These are phyloP conservation scores for Parazoanthus darwini DNA, from an alignment of 92 coral and sea anemone genomes.

Conservation along the genomic window DNA sequence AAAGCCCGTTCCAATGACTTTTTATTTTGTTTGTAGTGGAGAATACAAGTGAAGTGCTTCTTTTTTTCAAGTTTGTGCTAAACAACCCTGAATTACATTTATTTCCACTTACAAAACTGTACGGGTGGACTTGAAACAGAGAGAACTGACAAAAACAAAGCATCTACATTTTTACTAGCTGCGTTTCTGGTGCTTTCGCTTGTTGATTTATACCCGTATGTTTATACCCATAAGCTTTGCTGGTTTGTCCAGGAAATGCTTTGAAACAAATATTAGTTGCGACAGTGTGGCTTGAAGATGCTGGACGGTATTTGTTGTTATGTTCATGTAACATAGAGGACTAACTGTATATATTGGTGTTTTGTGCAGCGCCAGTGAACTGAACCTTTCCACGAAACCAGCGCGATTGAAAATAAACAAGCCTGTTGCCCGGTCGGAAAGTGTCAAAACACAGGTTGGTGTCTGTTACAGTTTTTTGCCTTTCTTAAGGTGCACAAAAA, in stretches of 20 bases:
- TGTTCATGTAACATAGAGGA: neutral
- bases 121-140: neutral
- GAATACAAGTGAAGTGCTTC: neutral
- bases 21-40: neutral
- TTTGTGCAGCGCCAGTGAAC: constrained; percentile 60
- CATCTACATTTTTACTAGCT: too few relatives aligned
- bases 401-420: constrained; percentile 45
- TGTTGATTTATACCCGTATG: too few relatives aligned
- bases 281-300: neutral
- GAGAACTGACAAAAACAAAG: too few relatives aligned
- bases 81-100: too few relatives aligned
- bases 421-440: constrained; percentile 79
- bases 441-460: constrained; percentile 84
- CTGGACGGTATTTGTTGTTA: neutral
- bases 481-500: neutral
- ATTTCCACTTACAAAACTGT: neutral
- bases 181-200: too few relatives aligned
- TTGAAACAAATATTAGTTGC: too few relatives aligned
- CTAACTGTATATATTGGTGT: neutral
- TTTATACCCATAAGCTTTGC: too few relatives aligned
- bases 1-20: neutral
- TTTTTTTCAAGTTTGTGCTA: too few relatives aligned
- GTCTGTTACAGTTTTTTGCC: neutral
- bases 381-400: constrained; percentile 53
- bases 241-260: neutral